phyloP scores from a whole-genome alignment of 2,113 vertebrate species.

The Lichenostomus cassidix region DNA sequence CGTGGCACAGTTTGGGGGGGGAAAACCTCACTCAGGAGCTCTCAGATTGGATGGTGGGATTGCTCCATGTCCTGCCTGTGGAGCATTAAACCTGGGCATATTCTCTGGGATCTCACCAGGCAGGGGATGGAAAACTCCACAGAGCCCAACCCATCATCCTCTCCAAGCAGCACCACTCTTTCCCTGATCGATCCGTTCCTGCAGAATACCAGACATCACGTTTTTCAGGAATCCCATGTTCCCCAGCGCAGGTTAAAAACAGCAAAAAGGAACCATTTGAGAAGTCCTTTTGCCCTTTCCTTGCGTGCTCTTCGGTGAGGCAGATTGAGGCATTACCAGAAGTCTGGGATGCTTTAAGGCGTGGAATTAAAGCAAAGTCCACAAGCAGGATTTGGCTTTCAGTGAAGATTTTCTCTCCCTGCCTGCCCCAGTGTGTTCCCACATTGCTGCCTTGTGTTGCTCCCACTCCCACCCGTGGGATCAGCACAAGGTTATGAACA shows the following conservation, averaged over 20 bases:
- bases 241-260: background rate
- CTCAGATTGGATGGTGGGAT: fast-evolving
- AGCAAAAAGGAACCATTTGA: background rate
- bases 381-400: background rate
- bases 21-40: background rate
- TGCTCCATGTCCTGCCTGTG: background rate
- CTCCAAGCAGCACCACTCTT: background rate
- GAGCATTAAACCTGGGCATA: fast-evolving
- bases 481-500: background rate
- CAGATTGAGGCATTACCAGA: background rate
- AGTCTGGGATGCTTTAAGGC: conserved; percentile 15
- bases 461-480: fast-evolving
- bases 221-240: background rate
- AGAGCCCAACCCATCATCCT: background rate
- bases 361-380: conserved; percentile 10
- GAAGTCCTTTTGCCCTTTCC: conserved; percentile 1
- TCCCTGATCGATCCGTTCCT: background rate
- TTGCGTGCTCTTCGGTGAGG: background rate
- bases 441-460: fast-evolving
- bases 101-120: fast-evolving
- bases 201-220: background rate
- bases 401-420: background rate
- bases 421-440: background rate
- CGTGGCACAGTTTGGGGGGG: fast-evolving
- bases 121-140: background rate